phyloP scores from a whole-genome alignment of 2,113 vertebrate genomes.

The Ochotona princeps region DNA sequence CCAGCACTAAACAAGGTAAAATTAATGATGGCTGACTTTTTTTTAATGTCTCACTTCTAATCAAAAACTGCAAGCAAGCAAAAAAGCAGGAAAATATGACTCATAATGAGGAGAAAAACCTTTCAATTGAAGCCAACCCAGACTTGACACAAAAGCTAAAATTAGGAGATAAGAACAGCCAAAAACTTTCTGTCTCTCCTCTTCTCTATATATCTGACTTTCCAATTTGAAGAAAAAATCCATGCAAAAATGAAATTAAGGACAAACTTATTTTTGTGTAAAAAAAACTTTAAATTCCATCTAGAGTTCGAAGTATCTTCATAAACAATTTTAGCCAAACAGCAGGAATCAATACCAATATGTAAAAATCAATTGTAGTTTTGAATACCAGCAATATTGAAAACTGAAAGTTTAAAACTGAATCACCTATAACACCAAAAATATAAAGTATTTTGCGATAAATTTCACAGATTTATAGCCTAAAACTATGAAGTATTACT shows the following conservation, averaged over 20 bases:
- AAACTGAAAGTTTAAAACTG: neutral
- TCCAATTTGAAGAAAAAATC: no score
- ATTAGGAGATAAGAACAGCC: constrained; percentile 31
- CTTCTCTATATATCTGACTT: no score
- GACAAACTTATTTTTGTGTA: no score
- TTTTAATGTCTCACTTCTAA: constrained; percentile 7
- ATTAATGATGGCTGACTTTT: constrained; percentile 22
- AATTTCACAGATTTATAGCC: neutral
- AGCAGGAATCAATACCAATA: neutral
- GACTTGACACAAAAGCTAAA: constrained; percentile 47
- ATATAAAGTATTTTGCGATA: neutral
- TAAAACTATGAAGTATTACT: neutral
- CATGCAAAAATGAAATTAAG: no score
- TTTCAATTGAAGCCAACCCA: constrained; percentile 34
- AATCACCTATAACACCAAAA: neutral
- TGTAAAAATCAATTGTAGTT: neutral
- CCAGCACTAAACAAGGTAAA: constrained; percentile 37
- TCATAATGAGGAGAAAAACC: constrained; percentile 40
- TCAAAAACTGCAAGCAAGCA: constrained; percentile 34
- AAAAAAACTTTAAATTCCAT: no score
- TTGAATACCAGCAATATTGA: neutral
- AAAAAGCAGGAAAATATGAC: constrained; percentile 27
- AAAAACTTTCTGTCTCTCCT: no score
- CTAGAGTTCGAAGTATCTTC: neutral
- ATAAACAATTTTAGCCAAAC: neutral